Percentiles rank a stretch among this genome's conserved stretches.
Evolutionary conservation across 2,113 vertebrate genomes (phyloP).

Genomic region (Calyptommatus sinebrachiatus): DNA sequence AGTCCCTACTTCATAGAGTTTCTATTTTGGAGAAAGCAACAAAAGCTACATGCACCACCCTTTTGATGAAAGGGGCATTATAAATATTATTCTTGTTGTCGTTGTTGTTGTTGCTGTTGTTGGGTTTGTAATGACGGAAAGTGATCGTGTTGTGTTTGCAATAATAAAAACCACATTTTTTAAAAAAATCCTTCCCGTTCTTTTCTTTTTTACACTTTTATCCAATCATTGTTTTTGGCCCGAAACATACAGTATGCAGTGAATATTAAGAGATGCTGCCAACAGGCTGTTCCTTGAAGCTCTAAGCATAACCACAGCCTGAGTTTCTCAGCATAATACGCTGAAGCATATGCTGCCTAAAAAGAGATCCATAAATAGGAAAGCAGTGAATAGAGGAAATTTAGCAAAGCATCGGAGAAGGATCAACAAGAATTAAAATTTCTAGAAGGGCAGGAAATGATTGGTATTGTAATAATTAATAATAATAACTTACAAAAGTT

Average conservation of each 20-base stretch:
- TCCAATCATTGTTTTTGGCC: background rate
- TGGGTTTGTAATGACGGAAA: conserved; percentile 16
- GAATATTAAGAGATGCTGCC: background rate
- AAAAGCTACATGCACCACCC: too few relatives aligned
- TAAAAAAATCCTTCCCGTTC: too few relatives aligned
- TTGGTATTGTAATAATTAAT: conserved; percentile 40
- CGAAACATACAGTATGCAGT: background rate
- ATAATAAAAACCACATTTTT: too few relatives aligned
- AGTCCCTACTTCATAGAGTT: too few relatives aligned
- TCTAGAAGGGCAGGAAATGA: conserved; percentile 5
- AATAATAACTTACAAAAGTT: conserved; percentile 40
- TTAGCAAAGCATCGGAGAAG: conserved; percentile 28
- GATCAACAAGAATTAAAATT: conserved; percentile 41
- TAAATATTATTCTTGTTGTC: conserved; percentile 3
- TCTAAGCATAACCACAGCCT: conserved; percentile 26
- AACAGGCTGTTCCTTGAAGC: background rate
- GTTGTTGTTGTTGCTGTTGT: too few relatives aligned
- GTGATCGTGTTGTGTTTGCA: conserved; percentile 44
- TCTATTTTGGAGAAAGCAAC: too few relatives aligned
- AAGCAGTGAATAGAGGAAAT: conserved; percentile 16
- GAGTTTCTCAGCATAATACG: conserved; percentile 5
- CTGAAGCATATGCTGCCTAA: conserved; percentile 23
- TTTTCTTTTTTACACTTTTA: background rate
- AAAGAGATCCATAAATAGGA: conserved; percentile 21
- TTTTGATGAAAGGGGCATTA: too few relatives aligned